These are phyloP conservation scores for Euzophera pinguis DNA, from an alignment of 2,888 invertebrate species.

Conservation along the genomic window DNA sequence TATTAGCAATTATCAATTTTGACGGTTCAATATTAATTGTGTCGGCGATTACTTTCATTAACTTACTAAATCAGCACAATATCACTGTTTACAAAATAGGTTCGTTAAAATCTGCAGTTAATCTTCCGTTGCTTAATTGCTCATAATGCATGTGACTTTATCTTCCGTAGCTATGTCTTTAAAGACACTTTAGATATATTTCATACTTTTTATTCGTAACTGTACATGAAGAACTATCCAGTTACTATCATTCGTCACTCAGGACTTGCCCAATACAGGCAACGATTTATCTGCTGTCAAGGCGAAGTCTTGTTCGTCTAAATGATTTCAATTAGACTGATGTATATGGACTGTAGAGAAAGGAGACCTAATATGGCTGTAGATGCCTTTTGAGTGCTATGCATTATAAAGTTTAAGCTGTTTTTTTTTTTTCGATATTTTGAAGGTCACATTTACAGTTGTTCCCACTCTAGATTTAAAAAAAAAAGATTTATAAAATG, in stretches of 20 bases:
- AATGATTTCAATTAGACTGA: conserved; percentile 19
- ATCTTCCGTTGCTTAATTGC: neutral
- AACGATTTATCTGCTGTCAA: conserved; percentile 11
- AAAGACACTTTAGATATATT: neutral
- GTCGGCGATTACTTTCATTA: no score
- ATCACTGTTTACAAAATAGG: neutral
- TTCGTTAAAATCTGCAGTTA: neutral
- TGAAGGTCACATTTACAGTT: neutral
- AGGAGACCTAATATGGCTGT: conserved; percentile 22
- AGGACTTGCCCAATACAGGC: conserved; percentile 3
- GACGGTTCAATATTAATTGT: no score
- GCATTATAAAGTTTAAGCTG: neutral
- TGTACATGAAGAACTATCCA: neutral
- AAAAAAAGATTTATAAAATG: no score
- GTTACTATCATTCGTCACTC: neutral
- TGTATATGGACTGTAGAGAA: conserved; percentile 20
- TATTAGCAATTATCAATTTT: neutral
- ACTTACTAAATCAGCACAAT: no score
- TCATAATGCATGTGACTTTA: no score
- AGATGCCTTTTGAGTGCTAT: conserved; percentile 12
- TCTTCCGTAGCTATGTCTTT: neutral
- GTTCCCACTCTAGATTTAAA: no score
- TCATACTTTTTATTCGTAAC: neutral
- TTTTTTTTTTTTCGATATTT: neutral
- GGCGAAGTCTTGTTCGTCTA: conserved; percentile 2